Base-by-base conservation (phyloP, 2,888 invertebrate species). In the Mechanitis mazaeus region DNA sequence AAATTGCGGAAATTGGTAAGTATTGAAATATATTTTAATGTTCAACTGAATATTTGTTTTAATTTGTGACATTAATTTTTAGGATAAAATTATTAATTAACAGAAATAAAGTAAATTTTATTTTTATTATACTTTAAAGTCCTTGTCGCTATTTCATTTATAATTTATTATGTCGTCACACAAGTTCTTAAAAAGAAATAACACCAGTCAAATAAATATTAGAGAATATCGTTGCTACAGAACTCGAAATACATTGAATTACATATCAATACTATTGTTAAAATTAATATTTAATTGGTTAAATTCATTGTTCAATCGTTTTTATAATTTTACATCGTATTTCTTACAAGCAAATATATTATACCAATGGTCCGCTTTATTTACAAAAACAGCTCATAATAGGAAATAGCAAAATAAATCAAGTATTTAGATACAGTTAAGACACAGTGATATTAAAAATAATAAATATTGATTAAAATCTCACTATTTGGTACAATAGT, bases 401-500 rank as follows among this genome's bases (percentile, higher is more conserved):
- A 55, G 47, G 31, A 58, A 55, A 60, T 60, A 65, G 65, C 66
- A 60, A 66, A 66, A 66, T 64, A 46, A 64, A 59, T 45, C 6
- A 42, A 42, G 6, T 42, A 55, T 53, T 54, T 47, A 47, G 59
- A 55, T 58, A 54, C 59, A 56, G 47, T 55, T 57, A 60, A 62
- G 55, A 62, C 56, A 60, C 58, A 59, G 53, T 46, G 56, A 56
- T 58, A 64, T 57, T 54, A 57, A 56, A 64, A 66, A 66, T 55
- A 54, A 64, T 60, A 59, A 54, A 56, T 50, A 58, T 59, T n/a
- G 38, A 64, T 58, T 65, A 50, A 50, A 50, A 65, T 68, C 66
- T 65, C 61, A 64, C 70, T 70, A 73, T 68, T 74, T 75, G 75
- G 75, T 75, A 77, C 72, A 68, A 68, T 69, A 9, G 69, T 58